phyloP scores from a whole-genome alignment of 2,797 vertebrate genomes.

The Perodicticus potto region DNA sequence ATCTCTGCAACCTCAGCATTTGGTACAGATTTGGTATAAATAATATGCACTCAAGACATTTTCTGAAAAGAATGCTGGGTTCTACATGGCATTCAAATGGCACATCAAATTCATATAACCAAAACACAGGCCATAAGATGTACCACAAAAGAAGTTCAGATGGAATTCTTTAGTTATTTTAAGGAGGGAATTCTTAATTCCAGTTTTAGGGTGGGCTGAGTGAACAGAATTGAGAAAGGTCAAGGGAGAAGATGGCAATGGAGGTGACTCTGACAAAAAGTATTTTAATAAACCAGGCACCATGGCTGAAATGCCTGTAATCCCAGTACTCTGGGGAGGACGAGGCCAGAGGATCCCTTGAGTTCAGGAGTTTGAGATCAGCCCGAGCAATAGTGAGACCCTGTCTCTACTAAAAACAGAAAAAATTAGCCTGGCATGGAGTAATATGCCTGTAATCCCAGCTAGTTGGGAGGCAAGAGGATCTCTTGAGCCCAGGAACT shows the following conservation, averaged over 20 bases:
- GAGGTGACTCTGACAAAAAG: background rate
- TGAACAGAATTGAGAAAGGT: background rate
- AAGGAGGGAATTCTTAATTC: background rate
- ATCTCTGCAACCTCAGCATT: background rate
- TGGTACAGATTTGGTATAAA: background rate
- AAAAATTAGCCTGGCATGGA: no score
- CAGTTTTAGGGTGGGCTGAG: background rate
- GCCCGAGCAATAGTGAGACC: no score
- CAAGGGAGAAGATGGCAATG: background rate
- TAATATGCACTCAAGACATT: background rate
- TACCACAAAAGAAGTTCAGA: background rate
- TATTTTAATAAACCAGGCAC: background rate
- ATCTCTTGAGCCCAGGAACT: no score
- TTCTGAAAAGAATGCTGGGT: background rate
- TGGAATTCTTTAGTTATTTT: constrained; percentile 16
- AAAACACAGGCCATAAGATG: background rate
- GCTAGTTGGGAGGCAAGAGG: no score
- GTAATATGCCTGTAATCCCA: no score
- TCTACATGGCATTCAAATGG: background rate
- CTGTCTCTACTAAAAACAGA: no score
- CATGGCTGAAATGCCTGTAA: no score
- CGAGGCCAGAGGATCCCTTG: no score
- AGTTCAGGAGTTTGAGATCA: no score
- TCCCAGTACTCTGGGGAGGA: no score
- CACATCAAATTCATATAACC: constrained; percentile 12